Base-by-base conservation (phyloP, 37 sponge, comb jelly and placozoan species). In the Beroe ovata region DNA sequence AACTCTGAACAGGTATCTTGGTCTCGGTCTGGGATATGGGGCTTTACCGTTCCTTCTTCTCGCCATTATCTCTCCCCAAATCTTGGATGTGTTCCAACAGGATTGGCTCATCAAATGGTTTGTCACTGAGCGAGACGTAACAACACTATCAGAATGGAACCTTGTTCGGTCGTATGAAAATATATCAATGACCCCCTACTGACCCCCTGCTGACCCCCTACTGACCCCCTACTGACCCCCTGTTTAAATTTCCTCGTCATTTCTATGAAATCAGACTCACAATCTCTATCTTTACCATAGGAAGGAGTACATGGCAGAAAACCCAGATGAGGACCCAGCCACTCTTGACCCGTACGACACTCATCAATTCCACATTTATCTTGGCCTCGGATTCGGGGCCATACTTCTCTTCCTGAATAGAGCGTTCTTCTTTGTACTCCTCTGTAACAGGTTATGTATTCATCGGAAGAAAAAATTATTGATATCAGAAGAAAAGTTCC, bases 381-480 rank as follows among this genome's bases (percentile, higher is more conserved):
- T 66, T 26, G 37, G 33, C 18, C 36, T 66, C 18, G 69, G 69
- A 1, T 26, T 32, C 37, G 36, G 32, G 4, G 69, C 69, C 8
- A 30, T 29, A 2, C 30, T 66, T 29, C 69, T 66, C 19, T 66
- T 32, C 16, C 36, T 66, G 36, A 29, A 29, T 37, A 66, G 30
- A 37, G 69, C 69, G 23, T 2, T 22, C 33, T 66, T 66, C 69
- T 66, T 66, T 37, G 36, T 66, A 18, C 30, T 66, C 16, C 1
- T 66, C 30, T 23, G 23, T 37, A 66, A 66, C 69, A 66, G 69
- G 69, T 66, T 47, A n/a, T n/a, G n/a, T n/a, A n/a, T n/a, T n/a
- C n/a, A n/a, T n/a, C n/a, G n/a, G n/a, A n/a, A n/a, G n/a, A n/a
- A n/a, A n/a, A n/a, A n/a, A n/a, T n/a, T n/a, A n/a, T n/a, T n/a